Evolutionary conservation across 2,113 vertebrate genomes (phyloP), one percentile per base, ranked within the genome.

Genomic region (Zosterops hypoxanthus): DNA sequence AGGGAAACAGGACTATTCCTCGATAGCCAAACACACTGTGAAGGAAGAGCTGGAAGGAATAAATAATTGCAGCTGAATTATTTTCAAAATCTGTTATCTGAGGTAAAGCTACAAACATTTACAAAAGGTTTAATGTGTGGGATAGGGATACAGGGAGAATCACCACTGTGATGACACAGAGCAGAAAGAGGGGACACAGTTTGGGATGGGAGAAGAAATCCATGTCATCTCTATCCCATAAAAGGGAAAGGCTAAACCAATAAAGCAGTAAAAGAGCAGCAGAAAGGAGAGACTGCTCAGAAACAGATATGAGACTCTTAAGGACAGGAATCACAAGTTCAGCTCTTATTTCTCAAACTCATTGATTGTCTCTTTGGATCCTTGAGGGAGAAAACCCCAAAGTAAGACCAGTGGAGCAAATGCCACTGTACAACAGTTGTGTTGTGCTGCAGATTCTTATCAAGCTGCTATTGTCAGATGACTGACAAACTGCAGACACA

Each of bases 21-120:
- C 99, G 98, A 94, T 99, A 99, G 66, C 99, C 99, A 97, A 99
- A 99, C 72, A 99, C 98, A 22, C 99, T 99, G 97, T 99, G 99
- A 80, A 99, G 99, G 93, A 99, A 99, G 15, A 99, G 98, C 99
- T 99, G 97, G 69, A 93, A 96, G 82, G 47, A 94, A 83, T 57
- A 95, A 69, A 50, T 6, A 41, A 80, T 15, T 65, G 24, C 16
- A 86, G 42, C 3, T 73, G 14, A 70, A 66, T 16, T 24, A 26
- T 31, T 75, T 49, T 0, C 4, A 28, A 28, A 63, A 68, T 12
- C 41, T 31, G 3, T 47, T 64, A 56, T 31, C 8, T 6, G 5
- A 49, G 14, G 20, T 56, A 36, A 56, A 94, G 70, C 16, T 22
- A 55, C 39, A 73, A 63, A 50, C 1, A 4, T 47, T 52, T 39